phyloP scores from a whole-genome alignment of 2,113 vertebrate species.

The Pristiophorus japonicus region DNA sequence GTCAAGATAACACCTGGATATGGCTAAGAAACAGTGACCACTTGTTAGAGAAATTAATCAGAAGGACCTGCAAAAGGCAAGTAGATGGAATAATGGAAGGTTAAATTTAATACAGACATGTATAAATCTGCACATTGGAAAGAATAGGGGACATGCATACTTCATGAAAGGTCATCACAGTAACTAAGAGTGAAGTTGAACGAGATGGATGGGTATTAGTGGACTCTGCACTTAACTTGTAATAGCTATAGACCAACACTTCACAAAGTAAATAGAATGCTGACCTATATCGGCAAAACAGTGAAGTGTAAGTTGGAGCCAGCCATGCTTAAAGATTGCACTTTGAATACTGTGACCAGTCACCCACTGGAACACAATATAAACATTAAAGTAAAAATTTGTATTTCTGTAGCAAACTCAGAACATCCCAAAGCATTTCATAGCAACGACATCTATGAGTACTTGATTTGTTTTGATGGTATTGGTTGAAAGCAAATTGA shows the following conservation, averaged over 20 bases:
- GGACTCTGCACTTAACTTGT: background rate
- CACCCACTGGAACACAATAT: background rate
- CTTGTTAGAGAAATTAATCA: background rate
- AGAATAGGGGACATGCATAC: too few species aligned
- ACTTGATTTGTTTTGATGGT: background rate
- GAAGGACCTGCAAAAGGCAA: background rate
- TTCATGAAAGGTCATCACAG: too few species aligned
- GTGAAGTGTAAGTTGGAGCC: background rate
- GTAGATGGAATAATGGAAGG: too few species aligned
- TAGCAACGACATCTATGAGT: background rate
- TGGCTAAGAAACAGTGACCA: too few species aligned
- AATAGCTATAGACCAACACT: too few species aligned
- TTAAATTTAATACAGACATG: too few species aligned
- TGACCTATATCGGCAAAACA: background rate
- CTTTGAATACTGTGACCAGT: background rate
- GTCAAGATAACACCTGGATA: background rate
- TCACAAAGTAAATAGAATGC: background rate
- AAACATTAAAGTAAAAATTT: background rate
- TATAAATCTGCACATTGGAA: too few species aligned
- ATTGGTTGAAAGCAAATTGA: background rate
- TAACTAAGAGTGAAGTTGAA: too few species aligned
- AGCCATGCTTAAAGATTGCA: background rate
- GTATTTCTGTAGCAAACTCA: background rate
- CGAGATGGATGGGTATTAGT: too few species aligned
- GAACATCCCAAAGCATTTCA: background rate